Evolutionary conservation across 2,888 invertebrate genomes (phyloP), one percentile per base, ranked within the genome.

Genomic region (Automeris io): DNA sequence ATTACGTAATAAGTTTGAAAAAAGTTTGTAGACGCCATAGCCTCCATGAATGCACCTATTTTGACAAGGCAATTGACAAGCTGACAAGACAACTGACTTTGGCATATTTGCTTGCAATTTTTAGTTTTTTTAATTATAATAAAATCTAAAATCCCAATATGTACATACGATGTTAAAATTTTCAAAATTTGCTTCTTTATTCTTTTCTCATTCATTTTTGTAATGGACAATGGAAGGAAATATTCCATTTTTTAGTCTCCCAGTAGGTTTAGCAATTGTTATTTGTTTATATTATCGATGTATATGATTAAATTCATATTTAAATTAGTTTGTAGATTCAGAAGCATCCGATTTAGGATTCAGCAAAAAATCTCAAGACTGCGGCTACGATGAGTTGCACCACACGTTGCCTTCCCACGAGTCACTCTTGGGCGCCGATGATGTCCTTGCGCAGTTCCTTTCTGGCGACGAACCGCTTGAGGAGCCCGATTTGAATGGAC

Each of bases 401-500:
- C 57, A 59, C 3, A 59, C 62, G 1, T 44, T 81, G 35, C 65
- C 70, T 1, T 48, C 74, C 0, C 68, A 75, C 33, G 66, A 62
- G 1, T 57, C 69, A 0, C 46, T 81, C 3, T 45, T 81, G 24
- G 69, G 70, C 0, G 47, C 71, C 2, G 82, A 83, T 38, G 85
- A 83, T 44, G 85, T 78, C 0, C 46, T 86, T 34, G 79, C 82
- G 2, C 85, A 85, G 44, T 80, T 85, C 36, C 52, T 86, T 5
- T 71, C 77, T 2, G 74, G 76, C 0, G 80, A 83, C 34, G 82
- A 81, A 8, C 78, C 76, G 0, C 39, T 83, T 33, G 85, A 86
- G 29, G 85, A 83, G 47, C 83, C 83, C 0, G 82, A 82, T 45
- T 51, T 83, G 12, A 85, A 81, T 40, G 85, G 83, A 0, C 85